A percentile compares a stretch with the other conserved stretches of the same genome.
These are phyloP conservation scores for Rotaria macrura DNA, from an alignment of 2,888 invertebrate genomes.

Conservation along the genomic window DNA sequence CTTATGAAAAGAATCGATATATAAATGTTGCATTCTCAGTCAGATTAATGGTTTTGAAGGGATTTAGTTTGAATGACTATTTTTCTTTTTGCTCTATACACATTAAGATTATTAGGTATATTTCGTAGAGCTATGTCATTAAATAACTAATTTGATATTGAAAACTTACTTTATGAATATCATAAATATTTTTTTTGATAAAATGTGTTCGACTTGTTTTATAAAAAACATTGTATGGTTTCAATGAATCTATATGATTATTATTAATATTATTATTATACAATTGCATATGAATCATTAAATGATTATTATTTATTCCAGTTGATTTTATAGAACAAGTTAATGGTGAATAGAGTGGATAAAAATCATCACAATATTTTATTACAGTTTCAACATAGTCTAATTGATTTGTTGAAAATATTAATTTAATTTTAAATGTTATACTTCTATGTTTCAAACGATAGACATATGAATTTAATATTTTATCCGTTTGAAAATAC, in stretches of 20 bases:
- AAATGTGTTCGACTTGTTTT: conserved; percentile 4
- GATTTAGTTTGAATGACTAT: no score
- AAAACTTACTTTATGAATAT: background rate
- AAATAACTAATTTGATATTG: no score
- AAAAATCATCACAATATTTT: conserved; percentile 4
- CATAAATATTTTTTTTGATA: background rate
- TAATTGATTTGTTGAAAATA: background rate
- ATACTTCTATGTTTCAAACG: background rate
- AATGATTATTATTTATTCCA: background rate
- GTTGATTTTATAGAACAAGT: background rate
- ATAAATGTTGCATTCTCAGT: no score
- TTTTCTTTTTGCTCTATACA: no score
- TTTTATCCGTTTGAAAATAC: background rate
- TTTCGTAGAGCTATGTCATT: no score
- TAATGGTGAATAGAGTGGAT: background rate
- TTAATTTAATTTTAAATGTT: background rate
- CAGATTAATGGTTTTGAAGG: no score
- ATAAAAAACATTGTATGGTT: background rate
- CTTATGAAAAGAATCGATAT: no score
- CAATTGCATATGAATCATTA: background rate
- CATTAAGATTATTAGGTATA: no score
- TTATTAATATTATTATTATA: background rate
- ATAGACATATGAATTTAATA: background rate
- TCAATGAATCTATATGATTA: background rate
- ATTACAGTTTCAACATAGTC: background rate